Evolutionary conservation across 2,113 vertebrate species (phyloP).

Genomic region (Hystrix cristata): DNA sequence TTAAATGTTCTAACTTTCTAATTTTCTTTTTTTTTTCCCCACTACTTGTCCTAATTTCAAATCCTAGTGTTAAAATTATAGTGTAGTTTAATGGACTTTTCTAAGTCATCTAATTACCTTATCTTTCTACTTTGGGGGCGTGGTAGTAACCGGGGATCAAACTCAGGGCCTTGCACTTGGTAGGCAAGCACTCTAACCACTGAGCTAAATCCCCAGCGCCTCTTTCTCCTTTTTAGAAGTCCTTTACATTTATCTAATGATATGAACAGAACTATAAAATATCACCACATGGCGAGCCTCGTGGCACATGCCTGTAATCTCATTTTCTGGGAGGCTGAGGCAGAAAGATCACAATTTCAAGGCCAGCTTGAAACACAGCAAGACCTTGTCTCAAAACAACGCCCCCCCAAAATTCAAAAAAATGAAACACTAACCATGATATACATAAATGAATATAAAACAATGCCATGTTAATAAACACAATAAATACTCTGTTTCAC

Average conservation of each 20-base stretch:
- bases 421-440: neutral
- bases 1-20: slow-evolving; percentile 28
- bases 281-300: neutral
- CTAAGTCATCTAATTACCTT: neutral
- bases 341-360: neutral
- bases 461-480: neutral
- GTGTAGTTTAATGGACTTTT: neutral
- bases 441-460: slow-evolving; percentile 42
- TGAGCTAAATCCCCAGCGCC: too few species aligned
- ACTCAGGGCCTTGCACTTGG: too few species aligned
- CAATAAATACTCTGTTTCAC: neutral
- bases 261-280: neutral
- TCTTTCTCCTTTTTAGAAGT: neutral
- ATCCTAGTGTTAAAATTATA: slow-evolving; percentile 39
- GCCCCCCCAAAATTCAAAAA: neutral
- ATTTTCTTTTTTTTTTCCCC: neutral
- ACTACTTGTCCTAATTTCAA: slow-evolving; percentile 52
- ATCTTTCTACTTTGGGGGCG: neutral
- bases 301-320: neutral
- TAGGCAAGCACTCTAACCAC: too few species aligned
- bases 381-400: neutral
- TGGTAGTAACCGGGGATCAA: too few species aligned
- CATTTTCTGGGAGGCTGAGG: neutral
- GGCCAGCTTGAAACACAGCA: neutral
- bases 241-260: neutral